Percentiles rank a stretch among this genome's conserved stretches.
Conservation (phyloP, 2,888 invertebrate species). For the Ennomos quercinarius region DNA sequence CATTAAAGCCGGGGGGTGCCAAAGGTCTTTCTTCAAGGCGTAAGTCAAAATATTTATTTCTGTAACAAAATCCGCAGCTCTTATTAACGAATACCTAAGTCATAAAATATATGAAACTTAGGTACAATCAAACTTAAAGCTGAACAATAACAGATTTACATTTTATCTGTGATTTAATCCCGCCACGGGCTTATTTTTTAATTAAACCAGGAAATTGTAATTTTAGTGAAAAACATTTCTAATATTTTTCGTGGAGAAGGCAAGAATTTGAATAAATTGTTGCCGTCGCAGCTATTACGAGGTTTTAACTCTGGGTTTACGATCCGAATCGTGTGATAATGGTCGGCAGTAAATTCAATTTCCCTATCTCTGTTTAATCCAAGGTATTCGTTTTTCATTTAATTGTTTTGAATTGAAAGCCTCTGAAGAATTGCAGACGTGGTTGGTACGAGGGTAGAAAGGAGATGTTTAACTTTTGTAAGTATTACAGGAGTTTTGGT, state of each 20-base stretch:
- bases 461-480: conserved; percentile 10
- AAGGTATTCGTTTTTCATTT: conserved; percentile 50
- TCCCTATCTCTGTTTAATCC: conserved; percentile 60
- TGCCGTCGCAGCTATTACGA: conserved; percentile 64
- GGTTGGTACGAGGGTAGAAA: not conserved
- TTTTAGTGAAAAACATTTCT: conserved; percentile 46
- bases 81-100: too few relatives aligned
- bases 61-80: too few relatives aligned
- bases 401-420: conserved; percentile 43
- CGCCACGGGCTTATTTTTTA: conserved; percentile 24
- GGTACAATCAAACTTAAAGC: too few relatives aligned
- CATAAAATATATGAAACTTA: too few relatives aligned
- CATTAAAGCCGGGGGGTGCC: conserved; percentile 17
- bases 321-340: conserved; percentile 67
- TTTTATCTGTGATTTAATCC: conserved; percentile 12
- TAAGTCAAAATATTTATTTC: conserved; percentile 14
- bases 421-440: conserved; percentile 11
- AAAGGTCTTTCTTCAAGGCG: conserved; percentile 8
- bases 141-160: too few relatives aligned
- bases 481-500: conserved; percentile 12
- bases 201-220: conserved; percentile 44
- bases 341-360: conserved; percentile 64
- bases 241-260: conserved; percentile 51
- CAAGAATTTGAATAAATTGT: conserved; percentile 68
- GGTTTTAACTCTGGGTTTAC: conserved; percentile 66